A percentile compares a stretch with the other conserved stretches of the same genome.
Evolutionary conservation across 2,797 vertebrate species (phyloP).

Genomic region (Sitta carolinensis): DNA sequence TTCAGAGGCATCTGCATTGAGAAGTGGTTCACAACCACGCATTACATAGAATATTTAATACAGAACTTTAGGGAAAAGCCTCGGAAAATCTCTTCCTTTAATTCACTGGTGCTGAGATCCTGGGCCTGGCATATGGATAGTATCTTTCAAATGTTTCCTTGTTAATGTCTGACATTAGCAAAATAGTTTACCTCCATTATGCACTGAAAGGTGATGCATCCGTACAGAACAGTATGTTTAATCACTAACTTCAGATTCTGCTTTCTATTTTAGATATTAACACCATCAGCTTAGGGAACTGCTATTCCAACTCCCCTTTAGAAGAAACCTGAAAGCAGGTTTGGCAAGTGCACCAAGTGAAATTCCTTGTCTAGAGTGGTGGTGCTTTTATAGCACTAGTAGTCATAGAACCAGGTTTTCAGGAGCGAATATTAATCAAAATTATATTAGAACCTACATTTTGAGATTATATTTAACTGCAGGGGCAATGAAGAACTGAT

Average conservation of each 20-base stretch:
- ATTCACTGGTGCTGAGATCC: neutral
- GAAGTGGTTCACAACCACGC: neutral
- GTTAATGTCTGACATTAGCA: neutral
- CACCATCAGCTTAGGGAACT: neutral
- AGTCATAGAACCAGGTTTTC: neutral
- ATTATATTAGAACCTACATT: neutral
- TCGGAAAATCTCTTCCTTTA: neutral
- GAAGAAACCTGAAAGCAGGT: neutral
- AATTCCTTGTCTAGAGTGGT: neutral
- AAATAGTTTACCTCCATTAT: neutral
- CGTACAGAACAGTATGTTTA: neutral
- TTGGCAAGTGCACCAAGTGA: neutral
- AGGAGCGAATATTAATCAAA: neutral
- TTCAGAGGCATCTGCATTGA: neutral
- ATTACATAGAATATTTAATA: conserved; percentile 17
- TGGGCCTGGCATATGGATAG: neutral
- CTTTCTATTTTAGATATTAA: neutral
- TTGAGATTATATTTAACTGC: neutral
- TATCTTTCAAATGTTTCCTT: neutral
- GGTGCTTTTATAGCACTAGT: neutral
- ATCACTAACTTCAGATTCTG: neutral
- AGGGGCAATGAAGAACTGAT: neutral
- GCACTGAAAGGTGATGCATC: neutral
- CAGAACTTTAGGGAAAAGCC: neutral
- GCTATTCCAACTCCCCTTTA: neutral